A percentile compares a stretch with the other conserved stretches of the same genome.
phyloP scores from a whole-genome alignment of 2,113 vertebrate genomes.

The Pan troglodytes region NHGRI_mPanTro3-v2.1_pri NC_072419.2:54892501-54893000 shows the following conservation, averaged over 20 bases:
- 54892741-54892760: background rate
- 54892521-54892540: background rate
- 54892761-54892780: conserved; percentile 1
- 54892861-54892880: background rate
- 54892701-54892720: background rate
- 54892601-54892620: background rate
- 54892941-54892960: background rate
- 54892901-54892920: fast-evolving
- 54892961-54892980: fast-evolving
- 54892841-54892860: background rate
- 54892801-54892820: background rate
- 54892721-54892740: background rate
- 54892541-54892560: fast-evolving
- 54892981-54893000: background rate
- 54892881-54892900: background rate
- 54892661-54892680: fast-evolving
- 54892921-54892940: background rate
- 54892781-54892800: background rate
- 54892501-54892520: background rate
- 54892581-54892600: background rate
- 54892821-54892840: background rate
- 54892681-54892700: background rate
- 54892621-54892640: background rate
- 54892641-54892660: fast-evolving
- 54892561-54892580: background rate